A percentile compares a stretch with the other conserved stretches of the same genome.
Conservation (phyloP, 1,140 invertebrate genomes). For the Drosophila triauraria region DNA sequence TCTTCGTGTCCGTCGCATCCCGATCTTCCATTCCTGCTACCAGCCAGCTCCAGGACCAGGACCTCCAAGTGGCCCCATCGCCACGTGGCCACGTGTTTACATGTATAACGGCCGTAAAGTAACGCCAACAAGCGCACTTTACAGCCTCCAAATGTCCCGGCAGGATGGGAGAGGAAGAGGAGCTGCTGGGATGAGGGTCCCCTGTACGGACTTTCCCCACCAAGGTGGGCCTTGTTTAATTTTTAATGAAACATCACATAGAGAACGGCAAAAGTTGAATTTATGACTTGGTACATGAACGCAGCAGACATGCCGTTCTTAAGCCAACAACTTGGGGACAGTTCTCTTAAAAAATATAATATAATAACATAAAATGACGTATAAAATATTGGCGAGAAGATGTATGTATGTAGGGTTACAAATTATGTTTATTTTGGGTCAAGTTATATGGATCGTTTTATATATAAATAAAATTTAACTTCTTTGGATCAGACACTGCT, state of each 20-base stretch:
- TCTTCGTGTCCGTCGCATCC: background rate
- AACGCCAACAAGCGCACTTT: constrained; percentile 65
- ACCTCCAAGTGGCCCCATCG: constrained; percentile 42
- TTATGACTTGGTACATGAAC: constrained; percentile 57
- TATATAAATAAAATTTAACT: too few species aligned
- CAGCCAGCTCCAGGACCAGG: background rate
- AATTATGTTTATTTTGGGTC: too few species aligned
- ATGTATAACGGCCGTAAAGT: constrained; percentile 61
- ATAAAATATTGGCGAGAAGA: too few species aligned
- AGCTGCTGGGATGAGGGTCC: background rate
- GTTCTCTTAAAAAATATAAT: too few species aligned
- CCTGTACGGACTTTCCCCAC: background rate
- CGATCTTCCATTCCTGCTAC: background rate
- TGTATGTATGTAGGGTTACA: too few species aligned
- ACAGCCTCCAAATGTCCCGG: constrained; percentile 49
- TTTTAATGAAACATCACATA: constrained; percentile 70
- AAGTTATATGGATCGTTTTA: too few species aligned
- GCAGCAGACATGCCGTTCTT: background rate
- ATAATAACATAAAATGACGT: too few species aligned
- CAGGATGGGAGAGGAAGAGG: background rate
- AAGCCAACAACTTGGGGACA: too few species aligned
- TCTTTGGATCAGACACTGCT: too few species aligned
- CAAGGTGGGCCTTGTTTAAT: constrained; percentile 55
- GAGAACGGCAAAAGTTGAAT: constrained; percentile 62
- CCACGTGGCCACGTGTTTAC: constrained; percentile 63